A percentile compares a stretch with the other conserved stretches of the same genome.
phyloP scores from a whole-genome alignment of 2,888 invertebrate genomes.

The Lasius platythorax region DNA sequence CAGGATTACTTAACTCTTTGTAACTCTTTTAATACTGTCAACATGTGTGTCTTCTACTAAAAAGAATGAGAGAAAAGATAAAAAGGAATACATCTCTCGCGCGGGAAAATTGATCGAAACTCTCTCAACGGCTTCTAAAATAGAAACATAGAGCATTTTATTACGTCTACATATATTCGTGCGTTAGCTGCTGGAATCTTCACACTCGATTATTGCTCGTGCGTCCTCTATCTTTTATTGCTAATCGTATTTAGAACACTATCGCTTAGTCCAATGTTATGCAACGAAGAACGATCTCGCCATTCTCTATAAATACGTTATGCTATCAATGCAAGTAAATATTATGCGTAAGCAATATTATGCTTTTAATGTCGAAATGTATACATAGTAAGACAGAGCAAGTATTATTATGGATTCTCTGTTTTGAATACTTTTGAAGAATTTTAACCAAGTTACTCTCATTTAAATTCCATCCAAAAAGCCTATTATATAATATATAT shows the following conservation, averaged over 20 bases:
- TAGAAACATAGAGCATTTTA: slow-evolving; percentile 46
- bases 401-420: not conserved
- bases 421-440: not conserved
- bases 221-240: slow-evolving; percentile 39
- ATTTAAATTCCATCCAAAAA: not conserved
- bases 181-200: slow-evolving; percentile 25
- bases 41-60: slow-evolving; percentile 58
- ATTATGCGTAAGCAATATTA: slow-evolving; percentile 50
- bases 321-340: slow-evolving; percentile 29
- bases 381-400: not conserved
- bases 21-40: slow-evolving; percentile 77
- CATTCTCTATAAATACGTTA: slow-evolving; percentile 11
- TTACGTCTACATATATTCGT: slow-evolving; percentile 45
- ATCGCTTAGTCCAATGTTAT: slow-evolving; percentile 22
- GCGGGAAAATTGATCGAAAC: slow-evolving; percentile 38
- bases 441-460: not conserved
- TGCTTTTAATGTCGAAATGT: slow-evolving; percentile 29
- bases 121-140: slow-evolving; percentile 30
- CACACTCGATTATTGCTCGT: slow-evolving; percentile 33
- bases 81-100: slow-evolving; percentile 28
- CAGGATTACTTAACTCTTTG: slow-evolving; percentile 75
- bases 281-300: slow-evolving; percentile 38
- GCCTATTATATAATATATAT: not conserved
- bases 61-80: slow-evolving; percentile 47
- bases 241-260: slow-evolving; percentile 54